Conservation (phyloP, 2,888 invertebrate genomes). For the Ditylenchus weischeri region DNA sequence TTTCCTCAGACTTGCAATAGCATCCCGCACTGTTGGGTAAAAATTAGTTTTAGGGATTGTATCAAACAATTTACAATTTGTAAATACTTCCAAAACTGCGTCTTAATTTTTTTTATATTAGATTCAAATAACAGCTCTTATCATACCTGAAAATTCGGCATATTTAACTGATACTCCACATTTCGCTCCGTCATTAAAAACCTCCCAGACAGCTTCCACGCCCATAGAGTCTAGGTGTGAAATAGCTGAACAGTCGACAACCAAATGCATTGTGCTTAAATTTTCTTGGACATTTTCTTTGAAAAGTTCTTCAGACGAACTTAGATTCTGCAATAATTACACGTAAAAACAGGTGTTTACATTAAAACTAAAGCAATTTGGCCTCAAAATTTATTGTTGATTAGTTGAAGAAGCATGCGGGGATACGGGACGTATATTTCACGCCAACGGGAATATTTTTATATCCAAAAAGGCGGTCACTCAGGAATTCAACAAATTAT, state of each 20-base stretch:
- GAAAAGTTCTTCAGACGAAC: no score
- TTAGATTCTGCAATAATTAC: no score
- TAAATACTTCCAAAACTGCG: conserved; percentile 4
- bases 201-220: conserved; percentile 10
- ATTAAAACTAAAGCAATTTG: no score
- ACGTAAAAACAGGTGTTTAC: no score
- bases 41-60: conserved; percentile 10
- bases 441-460: no score
- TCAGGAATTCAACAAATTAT: no score
- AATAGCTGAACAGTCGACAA: conserved; percentile 30
- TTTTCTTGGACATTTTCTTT: neutral
- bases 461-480: no score
- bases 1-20: neutral
- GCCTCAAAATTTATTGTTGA: no score
- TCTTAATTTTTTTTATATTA: neutral
- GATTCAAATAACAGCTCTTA: neutral
- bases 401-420: no score
- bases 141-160: conserved; percentile 7
- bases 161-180: conserved; percentile 3
- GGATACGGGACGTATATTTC: no score
- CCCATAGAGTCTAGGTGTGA: conserved; percentile 28
- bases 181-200: neutral
- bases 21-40: conserved; percentile 7
- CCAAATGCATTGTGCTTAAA: conserved; percentile 14
- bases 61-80: neutral